Base-by-base conservation (phyloP, 2,888 invertebrate species). In the Seira sanloemensis region DNA sequence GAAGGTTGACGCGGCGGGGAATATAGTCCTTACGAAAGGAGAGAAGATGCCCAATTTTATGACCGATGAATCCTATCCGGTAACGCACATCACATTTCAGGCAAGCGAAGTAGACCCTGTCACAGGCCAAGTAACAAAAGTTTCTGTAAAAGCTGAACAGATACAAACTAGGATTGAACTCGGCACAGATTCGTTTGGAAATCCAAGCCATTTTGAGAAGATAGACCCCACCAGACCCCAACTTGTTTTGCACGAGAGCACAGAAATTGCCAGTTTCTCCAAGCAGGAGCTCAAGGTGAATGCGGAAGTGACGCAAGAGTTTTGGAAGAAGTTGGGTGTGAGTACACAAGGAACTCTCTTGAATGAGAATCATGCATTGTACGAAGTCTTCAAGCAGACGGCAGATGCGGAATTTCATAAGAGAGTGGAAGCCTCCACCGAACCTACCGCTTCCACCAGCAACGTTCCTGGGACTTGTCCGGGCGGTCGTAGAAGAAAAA, bases 321-420 rank as follows among this genome's bases (percentile, higher is more conserved):
- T 75, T 23, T 75, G 75, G 75, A 66, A 66, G n/a, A 50, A 75
- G 0, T 23, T 75, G 1, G 65, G 19, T 12, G 16, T 65, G 4
- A 12, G 16, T 7, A 21, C 18, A 5, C 25, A 23, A 7, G 46
- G 46, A 7, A 46, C 46, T 9, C 23, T 37, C 0, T 2, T 75
- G 1, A 75, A 75, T 37, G 67, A 75, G 1, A 1, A 25, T 0
- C 18, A 9, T 1, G 18, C 26, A 12, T 19, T 19, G 16, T 73
- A 54, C 23, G 25, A 54, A 16, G 2, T 0, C 1, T 1, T 62
- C 26, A 27, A 26, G 27, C 5, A 5, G 27, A 26, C 7, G 7
- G 12, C 7, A 46, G 12, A 12, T 9, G 12, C 7, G 7, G 12
- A 46, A 7, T 46, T 46, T 46, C 7, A 46, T 12, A 46, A 7